Conservation (phyloP, 2,888 invertebrate species). For the Conus canariensis region DNA sequence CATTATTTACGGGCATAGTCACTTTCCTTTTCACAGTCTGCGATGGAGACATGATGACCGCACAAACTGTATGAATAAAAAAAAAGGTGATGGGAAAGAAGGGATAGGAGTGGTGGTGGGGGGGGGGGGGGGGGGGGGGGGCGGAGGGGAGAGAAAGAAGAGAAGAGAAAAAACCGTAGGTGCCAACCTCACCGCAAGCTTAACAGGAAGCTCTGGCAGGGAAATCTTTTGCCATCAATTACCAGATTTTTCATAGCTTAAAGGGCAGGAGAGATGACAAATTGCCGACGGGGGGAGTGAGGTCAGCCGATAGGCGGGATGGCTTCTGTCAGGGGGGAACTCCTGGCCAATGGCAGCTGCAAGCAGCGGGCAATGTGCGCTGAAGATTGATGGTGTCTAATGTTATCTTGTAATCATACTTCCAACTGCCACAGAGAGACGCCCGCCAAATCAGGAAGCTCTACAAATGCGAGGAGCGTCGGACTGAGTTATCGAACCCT, state of each 20-base stretch:
- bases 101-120: too few relatives aligned
- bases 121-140: too few relatives aligned
- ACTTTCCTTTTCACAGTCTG: not conserved
- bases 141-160: too few relatives aligned
- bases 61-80: not conserved
- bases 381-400: not conserved
- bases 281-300: not conserved
- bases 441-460: not conserved
- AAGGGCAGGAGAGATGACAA: not conserved
- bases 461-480: not conserved
- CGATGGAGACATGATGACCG: not conserved
- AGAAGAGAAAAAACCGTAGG: not conserved
- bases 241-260: not conserved
- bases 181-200: not conserved
- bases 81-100: not conserved
- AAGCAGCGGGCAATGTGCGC: not conserved
- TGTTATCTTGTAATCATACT: not conserved
- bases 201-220: not conserved
- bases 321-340: not conserved
- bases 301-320: not conserved
- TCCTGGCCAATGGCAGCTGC: not conserved
- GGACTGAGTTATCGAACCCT: not conserved
- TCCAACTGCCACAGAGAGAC: not conserved
- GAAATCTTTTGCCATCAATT: not conserved
- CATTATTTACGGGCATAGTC: too few relatives aligned